Evolutionary conservation across 2,113 vertebrate genomes (phyloP), one percentile per base, ranked within the genome.

Genomic region (Tychaedon coryphoeus): DNA sequence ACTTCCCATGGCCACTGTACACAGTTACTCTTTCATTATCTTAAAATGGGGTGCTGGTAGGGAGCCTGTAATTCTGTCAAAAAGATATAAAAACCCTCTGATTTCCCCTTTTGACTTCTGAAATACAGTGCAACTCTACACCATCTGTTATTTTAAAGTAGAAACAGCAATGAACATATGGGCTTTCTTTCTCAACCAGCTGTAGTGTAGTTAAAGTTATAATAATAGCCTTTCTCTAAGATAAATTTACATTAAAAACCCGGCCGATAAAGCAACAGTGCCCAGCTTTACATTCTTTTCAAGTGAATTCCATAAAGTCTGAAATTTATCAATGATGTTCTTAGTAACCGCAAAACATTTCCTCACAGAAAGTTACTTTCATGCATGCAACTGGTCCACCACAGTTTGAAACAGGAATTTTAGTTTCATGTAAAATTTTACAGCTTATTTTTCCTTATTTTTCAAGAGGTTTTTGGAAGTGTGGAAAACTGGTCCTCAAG

Each of bases 191-290:
- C 95, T 96, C 96, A 97, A 97, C 95, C 98, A 98, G 98, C 98
- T 98, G 98, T 93, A 97, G 96, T 97, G 97, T 98, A 98, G 97
- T 98, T 98, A 98, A 98, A 98, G 97, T 98, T 98, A 98, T 98
- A 98, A 98, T 98, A 98, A 98, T 97, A 98, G 97, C 94, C 96
- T 98, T 97, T 97, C 95, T 96, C 92, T 97, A 98, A 98, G 97
- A 98, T 98, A 98, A 97, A 97, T 98, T 98, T 98, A 97, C 98
- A 97, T 97, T 97, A 97, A 97, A 98, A 98, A 97, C 86, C 92
- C 77, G 89, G 92, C 91, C 97, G 97, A 91, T 95, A 98, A 97
- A 97, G 96, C 93, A 97, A 97, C 95, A 94, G 69, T 92, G 93
- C 93, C 92, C 62, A 92, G 86, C 58, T 88, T 96, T 84, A 93